A percentile compares a stretch with the other conserved stretches of the same genome.
Conservation (phyloP, 1,140 invertebrate genomes). For the Ostrea denselamellosa region DNA sequence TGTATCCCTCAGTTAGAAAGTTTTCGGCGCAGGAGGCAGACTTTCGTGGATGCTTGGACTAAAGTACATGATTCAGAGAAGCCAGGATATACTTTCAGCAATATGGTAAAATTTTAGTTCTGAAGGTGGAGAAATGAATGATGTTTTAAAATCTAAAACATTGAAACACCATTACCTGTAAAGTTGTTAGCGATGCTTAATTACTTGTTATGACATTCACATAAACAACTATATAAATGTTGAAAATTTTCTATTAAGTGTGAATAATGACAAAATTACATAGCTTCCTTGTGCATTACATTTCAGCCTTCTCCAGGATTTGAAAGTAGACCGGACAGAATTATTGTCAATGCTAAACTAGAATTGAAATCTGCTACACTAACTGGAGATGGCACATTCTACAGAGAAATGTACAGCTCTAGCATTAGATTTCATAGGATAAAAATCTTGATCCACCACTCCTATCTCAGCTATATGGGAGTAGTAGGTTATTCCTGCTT, state of each 20-base stretch:
- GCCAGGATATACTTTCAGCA: conserved; percentile 70
- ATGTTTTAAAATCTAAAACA: too few relatives aligned
- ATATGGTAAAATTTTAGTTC: conserved; percentile 63
- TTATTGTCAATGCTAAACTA: conserved; percentile 58
- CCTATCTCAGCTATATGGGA: conserved; percentile 58
- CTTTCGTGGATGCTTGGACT: conserved; percentile 57
- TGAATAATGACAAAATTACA: background rate
- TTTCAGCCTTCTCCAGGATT: conserved; percentile 70
- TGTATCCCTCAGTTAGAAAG: conserved; percentile 35
- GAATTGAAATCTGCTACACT: conserved; percentile 46
- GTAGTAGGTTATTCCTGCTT: conserved; percentile 65
- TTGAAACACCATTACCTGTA: too few relatives aligned
- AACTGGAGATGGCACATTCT: conserved; percentile 61
- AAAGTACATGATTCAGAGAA: conserved; percentile 33
- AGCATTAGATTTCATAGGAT: conserved; percentile 61
- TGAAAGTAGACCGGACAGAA: conserved; percentile 71
- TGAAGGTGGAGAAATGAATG: too few relatives aligned
- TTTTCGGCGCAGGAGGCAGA: background rate
- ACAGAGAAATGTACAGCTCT: conserved; percentile 60
- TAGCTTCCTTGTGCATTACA: background rate
- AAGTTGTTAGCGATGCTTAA: too few relatives aligned
- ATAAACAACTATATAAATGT: too few relatives aligned
- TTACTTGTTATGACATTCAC: too few relatives aligned
- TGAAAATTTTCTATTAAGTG: too few relatives aligned
- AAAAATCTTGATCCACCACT: conserved; percentile 56